Evolutionary conservation across 2,888 invertebrate genomes (phyloP), one percentile per base, ranked within the genome.

Genomic region (Erannis defoliaria): DNA sequence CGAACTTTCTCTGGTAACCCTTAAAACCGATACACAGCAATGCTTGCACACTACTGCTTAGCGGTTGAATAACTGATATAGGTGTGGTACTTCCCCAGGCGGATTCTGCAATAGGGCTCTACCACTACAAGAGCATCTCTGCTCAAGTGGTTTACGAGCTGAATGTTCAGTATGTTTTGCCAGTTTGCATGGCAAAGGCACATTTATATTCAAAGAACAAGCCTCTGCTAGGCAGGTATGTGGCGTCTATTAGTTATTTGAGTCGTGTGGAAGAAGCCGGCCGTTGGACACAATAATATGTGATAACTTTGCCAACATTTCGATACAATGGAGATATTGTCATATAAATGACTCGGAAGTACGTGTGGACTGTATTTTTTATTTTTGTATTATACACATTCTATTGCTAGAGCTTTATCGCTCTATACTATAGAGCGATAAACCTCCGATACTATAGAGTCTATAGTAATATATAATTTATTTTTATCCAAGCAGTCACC

Each of bases 301-400:
- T 79, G 72, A 80, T 79, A 80, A 77, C 71, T 76, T 72, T 62
- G 62, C 72, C 62, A 68, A 68, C 67, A 67, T 61, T 71, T 66
- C 67, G 55, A 73, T 69, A 76, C 79, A 81, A 78, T 78, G 72
- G 75, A 62, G 69, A 75, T 76, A 73, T 78, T 78, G 74, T 73
- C 75, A 73, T 78, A 75, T 73, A 74, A 75, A 78, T 70, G 73
- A 67, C 67, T 71, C 67, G 38, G 61, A 69, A 67, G 66, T 71
- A 51, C 49, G 45, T 45, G 48, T 8, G 21, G 49, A 43, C 23
- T 54, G 45, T 19, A n/a, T n/a, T n/a, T n/a, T n/a, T n/a, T n/a
- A n/a, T 38, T 18, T 16, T 18, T 37, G 8, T 37, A 37, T 38
- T 38, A 37, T 48, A 16, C 9, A 10, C 29, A 29, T 29, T 16